These are phyloP conservation scores for Alectoris magna DNA, from an alignment of 2,797 vertebrate genomes.

Conservation along the genomic window DNA sequence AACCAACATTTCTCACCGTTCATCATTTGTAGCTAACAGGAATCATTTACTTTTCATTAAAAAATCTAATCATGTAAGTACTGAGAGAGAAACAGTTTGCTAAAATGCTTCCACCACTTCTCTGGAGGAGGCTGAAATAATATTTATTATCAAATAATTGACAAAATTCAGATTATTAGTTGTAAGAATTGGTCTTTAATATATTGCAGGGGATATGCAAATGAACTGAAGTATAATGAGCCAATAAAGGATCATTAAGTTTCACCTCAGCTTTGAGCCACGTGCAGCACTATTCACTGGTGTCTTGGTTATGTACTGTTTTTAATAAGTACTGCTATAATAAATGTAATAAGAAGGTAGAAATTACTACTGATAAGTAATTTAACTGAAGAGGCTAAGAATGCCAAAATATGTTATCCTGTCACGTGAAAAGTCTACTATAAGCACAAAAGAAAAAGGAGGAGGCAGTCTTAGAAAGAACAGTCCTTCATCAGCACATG, in stretches of 20 bases:
- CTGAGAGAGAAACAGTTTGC: neutral
- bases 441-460: neutral
- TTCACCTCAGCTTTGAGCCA: neutral
- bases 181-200: neutral
- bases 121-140: neutral
- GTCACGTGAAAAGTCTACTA: neutral
- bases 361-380: neutral
- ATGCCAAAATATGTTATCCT: neutral
- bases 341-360: neutral
- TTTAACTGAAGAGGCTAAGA: neutral
- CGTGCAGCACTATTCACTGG: neutral
- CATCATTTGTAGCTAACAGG: neutral
- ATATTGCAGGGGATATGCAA: neutral
- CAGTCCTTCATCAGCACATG: neutral
- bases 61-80: neutral
- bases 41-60: neutral
- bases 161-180: neutral
- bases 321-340: neutral
- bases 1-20: neutral
- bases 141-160: neutral
- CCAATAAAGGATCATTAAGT: neutral
- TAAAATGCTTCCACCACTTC: neutral
- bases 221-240: neutral
- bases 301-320: neutral
- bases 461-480: neutral